Conservation (phyloP, 2,888 invertebrate species). For the Drosophila kokeensis region DNA sequence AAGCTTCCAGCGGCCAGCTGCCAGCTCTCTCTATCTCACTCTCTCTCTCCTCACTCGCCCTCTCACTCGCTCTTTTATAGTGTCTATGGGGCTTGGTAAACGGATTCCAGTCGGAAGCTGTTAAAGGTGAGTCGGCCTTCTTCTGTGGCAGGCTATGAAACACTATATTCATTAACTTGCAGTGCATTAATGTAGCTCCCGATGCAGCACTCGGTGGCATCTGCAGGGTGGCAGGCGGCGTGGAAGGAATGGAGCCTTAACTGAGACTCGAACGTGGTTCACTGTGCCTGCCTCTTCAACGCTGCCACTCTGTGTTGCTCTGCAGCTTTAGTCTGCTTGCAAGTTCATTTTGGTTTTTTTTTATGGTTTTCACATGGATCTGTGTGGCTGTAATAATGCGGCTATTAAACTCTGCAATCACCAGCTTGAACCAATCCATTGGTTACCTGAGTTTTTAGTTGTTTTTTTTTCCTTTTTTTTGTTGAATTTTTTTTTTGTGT, state of each 20-base stretch:
- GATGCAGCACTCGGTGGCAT: constrained; percentile 21
- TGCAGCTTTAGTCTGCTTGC: constrained; percentile 17
- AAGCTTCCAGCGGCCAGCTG: constrained; percentile 27
- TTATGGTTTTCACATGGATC: constrained; percentile 67
- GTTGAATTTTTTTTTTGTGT: not conserved
- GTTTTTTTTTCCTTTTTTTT: constrained; percentile 16
- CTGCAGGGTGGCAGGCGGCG: constrained; percentile 1
- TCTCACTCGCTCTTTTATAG: not conserved
- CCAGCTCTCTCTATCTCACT: not conserved
- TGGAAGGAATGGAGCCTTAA: constrained; percentile 28
- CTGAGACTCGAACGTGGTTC: constrained; percentile 46
- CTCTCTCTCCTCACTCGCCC: no score
- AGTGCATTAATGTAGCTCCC: constrained; percentile 75
- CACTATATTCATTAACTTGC: constrained; percentile 84
- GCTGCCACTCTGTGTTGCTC: constrained; percentile 7
- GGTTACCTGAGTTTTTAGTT: constrained; percentile 61
- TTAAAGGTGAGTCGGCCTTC: constrained; percentile 78
- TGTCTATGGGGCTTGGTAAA: constrained; percentile 61
- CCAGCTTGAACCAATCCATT: constrained; percentile 79
- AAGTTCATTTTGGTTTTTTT: constrained; percentile 35
- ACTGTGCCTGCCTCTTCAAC: constrained; percentile 7
- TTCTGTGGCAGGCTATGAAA: constrained; percentile 81
- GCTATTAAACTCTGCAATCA: constrained; percentile 78
- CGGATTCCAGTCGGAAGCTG: constrained; percentile 83
- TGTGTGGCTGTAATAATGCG: constrained; percentile 79